phyloP scores from a whole-genome alignment of 2,113 vertebrate genomes.

The Poecilia latipinna region DNA sequence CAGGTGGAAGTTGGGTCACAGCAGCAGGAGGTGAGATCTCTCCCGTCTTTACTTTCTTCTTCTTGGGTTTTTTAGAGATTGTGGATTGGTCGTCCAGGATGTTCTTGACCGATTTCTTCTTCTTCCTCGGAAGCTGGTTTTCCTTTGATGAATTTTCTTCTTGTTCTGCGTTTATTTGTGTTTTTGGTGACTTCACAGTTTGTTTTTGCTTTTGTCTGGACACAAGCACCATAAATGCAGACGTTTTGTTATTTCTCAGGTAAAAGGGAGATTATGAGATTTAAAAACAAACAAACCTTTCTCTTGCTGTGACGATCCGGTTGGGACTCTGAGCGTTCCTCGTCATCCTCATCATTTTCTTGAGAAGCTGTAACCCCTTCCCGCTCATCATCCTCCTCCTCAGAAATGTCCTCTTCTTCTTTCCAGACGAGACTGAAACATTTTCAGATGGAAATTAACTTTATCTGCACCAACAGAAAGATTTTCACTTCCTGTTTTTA shows the following conservation, averaged over 20 bases:
- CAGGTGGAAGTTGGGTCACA: neutral
- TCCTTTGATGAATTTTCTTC: constrained; percentile 55
- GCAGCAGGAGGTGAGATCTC: neutral
- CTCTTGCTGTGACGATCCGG: neutral
- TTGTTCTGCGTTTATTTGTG: neutral
- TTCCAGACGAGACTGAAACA: constrained; percentile 2
- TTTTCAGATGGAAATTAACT: neutral
- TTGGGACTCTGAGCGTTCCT: neutral
- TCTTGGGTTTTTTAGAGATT: constrained; percentile 15
- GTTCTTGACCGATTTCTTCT: neutral
- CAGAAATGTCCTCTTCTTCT: constrained; percentile 29
- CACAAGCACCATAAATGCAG: neutral
- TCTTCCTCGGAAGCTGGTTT: constrained; percentile 39
- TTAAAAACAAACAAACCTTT: constrained; percentile 37
- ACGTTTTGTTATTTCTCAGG: no score
- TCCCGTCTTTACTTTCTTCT: neutral
- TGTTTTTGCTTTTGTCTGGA: constrained; percentile 37
- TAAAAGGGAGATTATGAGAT: no score
- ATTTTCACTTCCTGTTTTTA: no score
- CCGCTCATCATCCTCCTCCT: constrained; percentile 45
- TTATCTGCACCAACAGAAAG: no score
- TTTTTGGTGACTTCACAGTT: constrained; percentile 42
- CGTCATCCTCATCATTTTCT: neutral
- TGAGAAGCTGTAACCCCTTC: constrained; percentile 15
- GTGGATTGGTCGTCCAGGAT: neutral